Evolutionary conservation across 2,113 vertebrate genomes (phyloP), one percentile per base, ranked within the genome.

Genomic region (Dasyprocta punctata): DNA sequence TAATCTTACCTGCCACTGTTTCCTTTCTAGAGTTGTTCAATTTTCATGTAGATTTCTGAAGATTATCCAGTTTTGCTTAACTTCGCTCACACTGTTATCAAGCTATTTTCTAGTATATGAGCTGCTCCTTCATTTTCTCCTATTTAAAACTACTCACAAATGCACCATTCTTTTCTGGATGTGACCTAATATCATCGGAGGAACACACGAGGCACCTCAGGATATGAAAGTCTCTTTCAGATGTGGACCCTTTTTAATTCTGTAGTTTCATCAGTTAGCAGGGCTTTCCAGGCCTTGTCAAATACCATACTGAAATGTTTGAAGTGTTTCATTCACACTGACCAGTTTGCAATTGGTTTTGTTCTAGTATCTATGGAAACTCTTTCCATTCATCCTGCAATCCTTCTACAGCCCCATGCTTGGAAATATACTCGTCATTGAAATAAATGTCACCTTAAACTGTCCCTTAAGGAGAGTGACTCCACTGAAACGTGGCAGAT

Each of bases 221-320:
- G 3, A 75, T 33, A 22, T 5, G 3, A 28, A 44, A 73, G 13
- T 2, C 16, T 22, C 17, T 71, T n/a, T 19, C n/a, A 0, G 1
- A 26, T 33, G 22, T 81, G n/a, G 33, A 81, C 49, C 24, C 44
- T 38, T 6, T 13, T 88, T 36, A 33, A 2, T 11, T 86, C 28
- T 47, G 30, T 54, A 24, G 1, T 13, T 26, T 56, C 58, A 61
- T 44, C 49, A 86, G 14, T 89, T 82, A 4, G 5, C n/a, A 80
- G 22, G 30, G 36, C 41, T 63, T 86, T 20, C 30, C 22, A 92
- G 56, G 17, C 6, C 5, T 33, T 16, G 7, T 47, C 20, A 54
- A 7, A 5, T 4, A 54, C 7, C 7, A 26, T 49, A 22, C 28
- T 38, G 77, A 44, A 71, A 49, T 56, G 12, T n/a, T 56, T 49